Evolutionary conservation across 1,140 invertebrate species (phyloP), one percentile per base, ranked within the genome.

Genomic region (Danaus plexippus): DNA sequence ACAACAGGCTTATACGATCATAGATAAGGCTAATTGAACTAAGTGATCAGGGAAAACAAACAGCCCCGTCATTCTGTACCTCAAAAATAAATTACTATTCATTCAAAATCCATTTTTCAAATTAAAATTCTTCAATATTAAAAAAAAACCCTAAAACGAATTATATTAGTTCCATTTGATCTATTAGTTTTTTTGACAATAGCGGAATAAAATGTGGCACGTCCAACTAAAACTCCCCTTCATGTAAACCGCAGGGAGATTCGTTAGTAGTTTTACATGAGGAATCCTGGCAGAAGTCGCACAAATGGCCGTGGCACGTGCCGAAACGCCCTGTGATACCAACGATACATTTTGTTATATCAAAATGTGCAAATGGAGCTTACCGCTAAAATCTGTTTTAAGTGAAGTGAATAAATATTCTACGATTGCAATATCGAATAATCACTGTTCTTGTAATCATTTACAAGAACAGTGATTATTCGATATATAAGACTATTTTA

Each of bases 281-380:
- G 61, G 65, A 66, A 72, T 73, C 66, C 66, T 63, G 48, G 51
- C 41, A 43, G 59, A 68, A 68, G 61, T 71, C 75, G 72, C 63
- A 60, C 68, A 66, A 81, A 71, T 63, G 66, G 68, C 56, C 52
- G 48, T 48, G 75, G 68, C 78, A 79, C 78, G 78, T 81, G 78
- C 63, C 69, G 48, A 52, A 47, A 50, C 47, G 22, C 22, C 15
- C 49, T 52, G 44, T 49, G 52, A 56, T 61, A 61, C 55, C 58
- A 46, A 56, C 53, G 47, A 61, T 52, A 61, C 54, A 56, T 60
- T 61, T 56, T 46, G 54, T 42, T 47, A 61, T 61, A 56, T 61
- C 55, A 53, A 56, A 60, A 55, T 60, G 41, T 56, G 56, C 54
- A 61, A 61, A 61, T 61, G 59, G 47, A 47, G 52, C 52, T 60